Evolutionary conservation across 1,140 invertebrate species (phyloP), one percentile per base, ranked within the genome.

Genomic region (Chrysoperla carnea): DNA sequence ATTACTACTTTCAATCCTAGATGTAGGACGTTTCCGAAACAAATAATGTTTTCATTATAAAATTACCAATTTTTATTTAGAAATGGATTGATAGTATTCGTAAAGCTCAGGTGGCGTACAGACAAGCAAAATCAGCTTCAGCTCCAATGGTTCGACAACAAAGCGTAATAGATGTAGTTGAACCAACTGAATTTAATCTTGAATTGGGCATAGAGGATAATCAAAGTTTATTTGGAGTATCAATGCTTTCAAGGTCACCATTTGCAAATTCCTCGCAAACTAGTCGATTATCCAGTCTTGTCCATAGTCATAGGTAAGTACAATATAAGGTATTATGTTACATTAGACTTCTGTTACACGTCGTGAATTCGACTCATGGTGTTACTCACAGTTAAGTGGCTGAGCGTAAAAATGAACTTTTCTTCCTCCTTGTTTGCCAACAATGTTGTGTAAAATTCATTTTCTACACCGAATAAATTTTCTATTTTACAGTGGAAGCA

Each of bases 51-150:
- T 38, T 23, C 13, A 15, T 38, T 4, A 12, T 15, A 3, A 11
- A 11, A 8, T 23, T 23, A 23, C 2, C 6, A 33, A 2, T 12
- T 33, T 33, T 40, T 43, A 53, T 53, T 4, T 52, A 70, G 56
- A 66, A 65, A 42, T 82, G 77, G 77, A 58, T 71, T 36, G 76
- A 78, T 9, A 63, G 71, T 44, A 67, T 83, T 36, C 60, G 62
- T 42, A 76, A 78, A 52, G 76, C 77, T 17, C 75, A 80, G 59
- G 72, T 69, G 31, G 59, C 75, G 36, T 76, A 78, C 56, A 54
- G 61, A 37, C 63, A 72, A 51, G 66, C 72, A 27, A 75, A 72
- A 55, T 60, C 64, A 39, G 63, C 66, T 15, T 54, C 52, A 2
- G 48, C 51, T 5, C 44, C 45, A 29, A 45, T 35, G 8, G 35